These are phyloP conservation scores for Drosophila subsilvestris DNA, from an alignment of 2,888 invertebrate species.

Conservation along the genomic window DNA sequence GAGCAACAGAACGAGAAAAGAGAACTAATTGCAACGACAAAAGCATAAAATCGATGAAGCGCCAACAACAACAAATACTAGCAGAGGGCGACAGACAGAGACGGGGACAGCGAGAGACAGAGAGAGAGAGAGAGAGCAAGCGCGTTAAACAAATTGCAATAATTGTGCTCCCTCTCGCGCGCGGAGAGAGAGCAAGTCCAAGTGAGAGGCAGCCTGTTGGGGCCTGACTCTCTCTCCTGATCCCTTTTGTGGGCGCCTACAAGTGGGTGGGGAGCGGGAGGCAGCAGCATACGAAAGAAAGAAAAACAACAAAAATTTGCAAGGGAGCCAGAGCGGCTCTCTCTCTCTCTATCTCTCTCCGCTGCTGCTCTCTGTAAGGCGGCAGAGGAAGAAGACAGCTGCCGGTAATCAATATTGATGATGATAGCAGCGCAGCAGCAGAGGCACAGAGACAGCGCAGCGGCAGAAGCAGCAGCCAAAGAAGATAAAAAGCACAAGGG, in stretches of 20 bases:
- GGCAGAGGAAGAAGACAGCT: constrained; percentile 63
- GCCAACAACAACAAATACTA: constrained; percentile 57
- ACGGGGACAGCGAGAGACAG: constrained; percentile 11
- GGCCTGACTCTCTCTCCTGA: constrained; percentile 29
- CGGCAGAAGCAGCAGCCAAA: constrained; percentile 35
- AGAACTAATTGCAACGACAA: constrained; percentile 76
- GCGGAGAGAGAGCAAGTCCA: constrained; percentile 3
- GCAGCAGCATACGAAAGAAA: constrained; percentile 40
- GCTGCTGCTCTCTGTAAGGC: no score
- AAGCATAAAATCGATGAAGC: constrained; percentile 76
- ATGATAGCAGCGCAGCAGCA: constrained; percentile 62
- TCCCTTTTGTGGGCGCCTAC: constrained; percentile 70
- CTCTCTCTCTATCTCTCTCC: constrained; percentile 20
- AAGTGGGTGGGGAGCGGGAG: constrained; percentile 63
- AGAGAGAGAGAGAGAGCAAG: constrained; percentile 31
- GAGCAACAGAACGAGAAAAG: constrained; percentile 55
- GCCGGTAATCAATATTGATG: constrained; percentile 80
- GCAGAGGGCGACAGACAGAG: constrained; percentile 25
- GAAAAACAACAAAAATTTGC: constrained; percentile 51
- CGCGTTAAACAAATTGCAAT: constrained; percentile 75
- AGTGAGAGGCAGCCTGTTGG: constrained; percentile 61
- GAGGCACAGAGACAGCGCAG: constrained; percentile 9
- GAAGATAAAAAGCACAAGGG: constrained; percentile 64
- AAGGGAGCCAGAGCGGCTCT: constrained; percentile 43
- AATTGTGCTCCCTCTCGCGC: constrained; percentile 49